phyloP scores from a whole-genome alignment of 2,888 invertebrate genomes.

The Latrodectus hesperus region DNA sequence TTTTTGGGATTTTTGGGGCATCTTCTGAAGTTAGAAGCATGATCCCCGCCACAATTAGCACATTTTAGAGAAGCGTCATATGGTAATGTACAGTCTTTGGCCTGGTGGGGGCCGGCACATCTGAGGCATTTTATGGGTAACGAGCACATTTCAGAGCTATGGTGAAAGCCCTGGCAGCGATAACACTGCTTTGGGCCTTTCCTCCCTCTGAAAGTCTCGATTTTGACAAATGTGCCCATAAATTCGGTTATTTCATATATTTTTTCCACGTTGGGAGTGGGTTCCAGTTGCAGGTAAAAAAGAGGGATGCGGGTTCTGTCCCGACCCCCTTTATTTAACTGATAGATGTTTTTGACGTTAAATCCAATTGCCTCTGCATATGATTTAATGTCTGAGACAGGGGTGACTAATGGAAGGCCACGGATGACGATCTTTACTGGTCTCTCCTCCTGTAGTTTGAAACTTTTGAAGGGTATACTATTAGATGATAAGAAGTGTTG shows the following conservation, averaged over 20 bases:
- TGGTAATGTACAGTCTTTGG: no score
- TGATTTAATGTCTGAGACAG: neutral
- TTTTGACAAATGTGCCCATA: neutral
- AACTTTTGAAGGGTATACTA: neutral
- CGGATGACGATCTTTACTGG: neutral
- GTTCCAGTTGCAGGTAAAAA: neutral
- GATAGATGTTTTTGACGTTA: neutral
- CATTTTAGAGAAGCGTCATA: no score
- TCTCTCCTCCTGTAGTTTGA: neutral
- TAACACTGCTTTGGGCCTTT: no score
- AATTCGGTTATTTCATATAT: neutral
- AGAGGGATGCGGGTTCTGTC: neutral
- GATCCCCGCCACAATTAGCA: no score
- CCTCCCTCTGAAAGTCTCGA: neutral
- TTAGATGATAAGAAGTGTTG: neutral
- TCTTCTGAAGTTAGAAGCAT: no score
- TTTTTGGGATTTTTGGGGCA: no score
- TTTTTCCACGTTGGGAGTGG: neutral
- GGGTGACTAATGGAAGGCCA: neutral
- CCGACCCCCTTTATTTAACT: neutral
- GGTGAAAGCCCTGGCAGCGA: no score
- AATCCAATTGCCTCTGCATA: neutral
- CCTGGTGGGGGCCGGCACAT: neutral
- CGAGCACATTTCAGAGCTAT: no score
- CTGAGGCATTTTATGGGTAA: no score